These are phyloP conservation scores for Anoura caudifer DNA, from an alignment of 2,113 vertebrate species.

Conservation along the genomic window DNA sequence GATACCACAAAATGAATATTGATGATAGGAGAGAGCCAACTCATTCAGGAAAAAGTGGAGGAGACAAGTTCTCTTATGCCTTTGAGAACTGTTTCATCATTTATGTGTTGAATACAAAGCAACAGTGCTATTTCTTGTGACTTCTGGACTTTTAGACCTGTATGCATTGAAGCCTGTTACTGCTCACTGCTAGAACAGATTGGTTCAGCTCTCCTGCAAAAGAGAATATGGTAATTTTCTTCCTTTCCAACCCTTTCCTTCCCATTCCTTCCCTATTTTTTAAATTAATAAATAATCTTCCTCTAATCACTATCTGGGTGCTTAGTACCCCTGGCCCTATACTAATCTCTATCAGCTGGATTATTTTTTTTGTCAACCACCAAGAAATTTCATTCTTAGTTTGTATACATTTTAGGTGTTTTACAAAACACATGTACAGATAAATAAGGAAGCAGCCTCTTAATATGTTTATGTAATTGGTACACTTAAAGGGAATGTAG, in stretches of 20 bases:
- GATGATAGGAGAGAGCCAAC: neutral
- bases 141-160: neutral
- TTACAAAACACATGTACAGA: neutral
- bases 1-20: conserved; percentile 25
- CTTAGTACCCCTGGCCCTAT: neutral
- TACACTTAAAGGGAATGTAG: neutral
- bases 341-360: neutral
- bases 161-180: neutral
- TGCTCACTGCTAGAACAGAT: neutral
- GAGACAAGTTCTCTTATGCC: neutral
- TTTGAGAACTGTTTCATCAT: conserved; percentile 26
- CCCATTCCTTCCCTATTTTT: neutral
- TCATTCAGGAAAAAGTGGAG: neutral
- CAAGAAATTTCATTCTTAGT: neutral
- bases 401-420: neutral
- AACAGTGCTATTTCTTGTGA: conserved; percentile 35
- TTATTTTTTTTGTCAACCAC: neutral
- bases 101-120: neutral
- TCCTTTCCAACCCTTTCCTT: neutral
- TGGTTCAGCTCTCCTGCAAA: neutral
- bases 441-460: neutral
- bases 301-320: neutral
- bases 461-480: neutral
- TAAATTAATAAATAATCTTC: neutral
- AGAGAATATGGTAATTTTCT: neutral